Base-by-base conservation (phyloP, 2,797 vertebrate species). In the Psittacula echo region DNA sequence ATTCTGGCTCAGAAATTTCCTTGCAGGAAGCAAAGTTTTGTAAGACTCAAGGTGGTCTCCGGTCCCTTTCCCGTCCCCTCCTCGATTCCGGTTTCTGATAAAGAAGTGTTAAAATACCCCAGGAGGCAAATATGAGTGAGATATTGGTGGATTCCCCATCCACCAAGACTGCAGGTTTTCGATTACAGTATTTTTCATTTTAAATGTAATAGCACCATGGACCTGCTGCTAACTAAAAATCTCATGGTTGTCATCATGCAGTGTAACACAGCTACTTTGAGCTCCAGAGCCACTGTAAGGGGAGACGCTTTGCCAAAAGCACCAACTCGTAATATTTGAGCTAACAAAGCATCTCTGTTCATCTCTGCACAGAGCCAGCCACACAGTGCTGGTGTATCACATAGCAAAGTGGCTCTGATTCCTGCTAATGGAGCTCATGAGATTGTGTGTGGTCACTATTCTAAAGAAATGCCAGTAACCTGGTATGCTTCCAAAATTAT, bases 301-400 rank as follows among this genome's bases (percentile, higher is more conserved):
- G 30, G 26, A 71, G 7, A 82, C n/a, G 58, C 54, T 86, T 41
- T 87, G 80, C 87, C 80, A 91, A 88, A 86, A 81, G 79, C 62
- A 62, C 37, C 62, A 60, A 12, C 39, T 54, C 5, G 1, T 0
- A 45, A 39, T 60, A 42, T 24, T 29, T 18, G 48, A 87, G 42
- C 72, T 87, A 60, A 92, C 88, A 82, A 87, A 93, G 72, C 66
- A 11, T 45, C 51, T 91, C 51, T 71, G 51, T 91, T 83, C 77
- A 17, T 62, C 78, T 73, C 53, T 41, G 74, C 10, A 6, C 41
- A 65, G 32, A 87, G 64, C 67, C 75, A 48, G 41, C 19, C 0
- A 0, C 62, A 22, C 27, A 3, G 34, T 21, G 11, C 34, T 23
- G 34, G 30, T 21, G 27, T 79, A 86, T 90, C 80, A 45, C 32